Conservation (phyloP, 2,113 vertebrate genomes). For the Hippoglossus stenolepis region DNA sequence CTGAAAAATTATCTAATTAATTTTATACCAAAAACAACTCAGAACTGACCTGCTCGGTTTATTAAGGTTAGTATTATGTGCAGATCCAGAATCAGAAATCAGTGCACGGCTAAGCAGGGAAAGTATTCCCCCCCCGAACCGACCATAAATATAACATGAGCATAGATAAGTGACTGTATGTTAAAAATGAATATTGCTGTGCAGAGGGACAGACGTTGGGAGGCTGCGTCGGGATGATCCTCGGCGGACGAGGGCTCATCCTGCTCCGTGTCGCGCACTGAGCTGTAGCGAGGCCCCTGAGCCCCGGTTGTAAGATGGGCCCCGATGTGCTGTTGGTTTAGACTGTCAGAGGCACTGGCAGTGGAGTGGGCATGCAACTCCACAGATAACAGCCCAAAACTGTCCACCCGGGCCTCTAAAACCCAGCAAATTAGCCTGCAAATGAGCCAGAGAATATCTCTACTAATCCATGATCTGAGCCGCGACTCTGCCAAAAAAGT, state of each 20-base stretch:
- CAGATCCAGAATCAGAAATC: conserved; percentile 29
- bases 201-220: conserved; percentile 49
- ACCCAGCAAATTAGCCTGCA: conserved; percentile 81
- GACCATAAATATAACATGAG: conserved; percentile 50
- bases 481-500: conserved; percentile 73
- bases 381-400: conserved; percentile 78
- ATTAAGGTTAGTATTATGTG: background rate
- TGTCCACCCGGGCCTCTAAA: conserved; percentile 79
- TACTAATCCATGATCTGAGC: conserved; percentile 82
- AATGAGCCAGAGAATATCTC: conserved; percentile 82
- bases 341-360: conserved; percentile 66
- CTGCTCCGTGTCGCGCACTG: conserved; percentile 54
- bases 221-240: conserved; percentile 57
- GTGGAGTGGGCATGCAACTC: conserved; percentile 69
- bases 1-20: background rate
- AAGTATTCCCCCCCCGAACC: conserved; percentile 19
- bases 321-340: conserved; percentile 72
- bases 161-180: conserved; percentile 47
- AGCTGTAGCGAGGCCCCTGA: conserved; percentile 59
- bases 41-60: background rate
- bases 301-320: conserved; percentile 63
- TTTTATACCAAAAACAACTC: background rate
- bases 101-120: background rate
- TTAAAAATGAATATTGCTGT: conserved; percentile 47
- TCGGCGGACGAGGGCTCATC: conserved; percentile 69